Evolutionary conservation across 2,797 vertebrate species (phyloP).

Genomic region (Fringilla coelebs): DNA sequence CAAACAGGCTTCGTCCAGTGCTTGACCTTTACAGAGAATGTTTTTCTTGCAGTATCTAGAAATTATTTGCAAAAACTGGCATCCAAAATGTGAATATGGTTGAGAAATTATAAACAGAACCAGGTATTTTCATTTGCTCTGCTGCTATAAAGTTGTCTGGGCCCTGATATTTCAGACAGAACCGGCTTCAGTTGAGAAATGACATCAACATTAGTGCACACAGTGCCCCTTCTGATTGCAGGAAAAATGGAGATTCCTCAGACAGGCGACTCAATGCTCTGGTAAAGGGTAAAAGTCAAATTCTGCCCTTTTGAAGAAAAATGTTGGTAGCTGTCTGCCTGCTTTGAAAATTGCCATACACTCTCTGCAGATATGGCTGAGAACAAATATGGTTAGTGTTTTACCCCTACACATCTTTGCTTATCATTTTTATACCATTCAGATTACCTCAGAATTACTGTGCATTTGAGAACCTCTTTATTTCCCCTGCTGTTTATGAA

Average conservation of each 20-base stretch:
- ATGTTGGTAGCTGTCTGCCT: neutral
- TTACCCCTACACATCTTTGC: neutral
- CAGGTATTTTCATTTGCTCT: slow-evolving; percentile 12
- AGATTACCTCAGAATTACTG: neutral
- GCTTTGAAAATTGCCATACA: neutral
- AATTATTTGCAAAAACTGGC: slow-evolving; percentile 29
- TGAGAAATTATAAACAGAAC: neutral
- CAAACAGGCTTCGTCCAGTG: neutral
- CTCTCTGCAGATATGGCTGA: neutral
- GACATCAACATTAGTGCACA: neutral
- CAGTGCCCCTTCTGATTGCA: slow-evolving; percentile 1
- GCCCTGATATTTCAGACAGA: slow-evolving; percentile 20
- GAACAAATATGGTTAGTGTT: neutral
- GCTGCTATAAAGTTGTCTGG: neutral
- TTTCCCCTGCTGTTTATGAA: slow-evolving; percentile 2
- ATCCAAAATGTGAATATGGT: neutral
- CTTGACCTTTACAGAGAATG: neutral
- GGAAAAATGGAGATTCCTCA: neutral
- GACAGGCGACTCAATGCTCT: neutral
- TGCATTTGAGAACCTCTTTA: neutral
- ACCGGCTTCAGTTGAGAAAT: neutral
- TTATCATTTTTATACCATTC: neutral
- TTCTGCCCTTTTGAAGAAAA: slow-evolving; percentile 46
- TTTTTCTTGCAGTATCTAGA: neutral
- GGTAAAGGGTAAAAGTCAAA: slow-evolving; percentile 60